phyloP scores from a whole-genome alignment of 2,888 invertebrate genomes.

The Hirtodrosophila trivittata region DNA sequence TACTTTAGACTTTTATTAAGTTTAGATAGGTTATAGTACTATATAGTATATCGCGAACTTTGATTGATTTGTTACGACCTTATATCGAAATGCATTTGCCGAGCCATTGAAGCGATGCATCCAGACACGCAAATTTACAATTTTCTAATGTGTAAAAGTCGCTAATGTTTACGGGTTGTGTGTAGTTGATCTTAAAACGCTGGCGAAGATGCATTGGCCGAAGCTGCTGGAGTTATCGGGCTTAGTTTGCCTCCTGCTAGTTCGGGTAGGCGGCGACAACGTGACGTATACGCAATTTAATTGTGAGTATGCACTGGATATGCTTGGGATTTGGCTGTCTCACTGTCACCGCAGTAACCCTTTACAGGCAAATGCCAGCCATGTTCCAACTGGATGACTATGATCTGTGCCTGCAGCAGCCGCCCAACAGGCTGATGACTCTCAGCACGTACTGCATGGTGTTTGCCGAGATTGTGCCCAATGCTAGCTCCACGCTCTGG shows the following conservation, averaged over 20 bases:
- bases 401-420: conserved; percentile 85
- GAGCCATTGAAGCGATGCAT: conserved; percentile 51
- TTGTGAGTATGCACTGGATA: conserved; percentile 41
- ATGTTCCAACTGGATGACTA: conserved; percentile 79
- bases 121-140: conserved; percentile 43
- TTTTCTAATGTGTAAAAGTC: conserved; percentile 29
- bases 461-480: conserved; percentile 74
- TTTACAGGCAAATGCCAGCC: conserved; percentile 73
- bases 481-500: conserved; percentile 72
- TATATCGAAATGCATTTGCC: conserved; percentile 46
- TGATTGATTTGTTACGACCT: conserved; percentile 49
- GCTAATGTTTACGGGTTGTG: conserved; percentile 2
- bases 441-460: conserved; percentile 73
- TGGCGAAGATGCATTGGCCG: conserved; percentile 36
- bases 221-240: background rate
- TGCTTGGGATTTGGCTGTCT: background rate
- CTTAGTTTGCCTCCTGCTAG: conserved; percentile 8
- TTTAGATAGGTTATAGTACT: background rate
- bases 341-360: conserved; percentile 58
- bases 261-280: conserved; percentile 2
- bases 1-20: no score
- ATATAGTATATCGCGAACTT: background rate
- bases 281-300: conserved; percentile 44
- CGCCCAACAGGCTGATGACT: conserved; percentile 20
- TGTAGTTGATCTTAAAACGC: conserved; percentile 43